Evolutionary conservation across 2,888 invertebrate species (phyloP).

Genomic region (Protonemura montana): DNA sequence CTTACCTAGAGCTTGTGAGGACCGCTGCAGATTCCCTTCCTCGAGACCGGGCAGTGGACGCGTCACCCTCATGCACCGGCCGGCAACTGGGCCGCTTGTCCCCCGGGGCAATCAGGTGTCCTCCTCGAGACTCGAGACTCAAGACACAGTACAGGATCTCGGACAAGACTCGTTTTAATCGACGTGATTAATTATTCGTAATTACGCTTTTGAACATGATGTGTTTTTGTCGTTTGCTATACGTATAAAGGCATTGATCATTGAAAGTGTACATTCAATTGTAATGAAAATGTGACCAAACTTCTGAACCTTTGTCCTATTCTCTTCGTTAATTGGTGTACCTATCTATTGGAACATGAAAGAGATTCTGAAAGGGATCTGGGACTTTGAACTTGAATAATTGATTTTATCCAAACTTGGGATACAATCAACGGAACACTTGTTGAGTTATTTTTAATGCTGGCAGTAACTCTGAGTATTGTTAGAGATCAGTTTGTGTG

Average conservation of each 20-base stretch:
- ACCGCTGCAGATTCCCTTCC: background rate
- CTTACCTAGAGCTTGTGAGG: background rate
- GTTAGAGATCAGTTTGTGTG: background rate
- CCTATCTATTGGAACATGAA: background rate
- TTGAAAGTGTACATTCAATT: background rate
- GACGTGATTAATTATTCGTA: conserved; percentile 7
- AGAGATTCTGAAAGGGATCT: background rate
- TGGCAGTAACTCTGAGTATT: background rate
- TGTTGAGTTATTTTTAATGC: background rate
- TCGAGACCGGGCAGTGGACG: background rate
- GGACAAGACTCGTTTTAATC: background rate
- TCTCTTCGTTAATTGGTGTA: background rate
- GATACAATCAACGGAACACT: background rate
- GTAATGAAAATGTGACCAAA: background rate
- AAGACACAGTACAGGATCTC: background rate
- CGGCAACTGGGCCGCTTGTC: background rate
- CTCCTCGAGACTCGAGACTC: background rate
- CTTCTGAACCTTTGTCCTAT: background rate
- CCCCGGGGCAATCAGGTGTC: background rate
- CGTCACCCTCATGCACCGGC: background rate
- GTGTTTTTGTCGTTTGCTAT: background rate
- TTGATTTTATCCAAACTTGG: background rate
- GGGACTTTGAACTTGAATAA: background rate
- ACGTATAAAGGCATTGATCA: conserved; percentile 10
- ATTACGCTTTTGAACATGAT: background rate